phyloP scores from a whole-genome alignment of 92 coral and sea anemone genomes.

The Porites lobata region DNA sequence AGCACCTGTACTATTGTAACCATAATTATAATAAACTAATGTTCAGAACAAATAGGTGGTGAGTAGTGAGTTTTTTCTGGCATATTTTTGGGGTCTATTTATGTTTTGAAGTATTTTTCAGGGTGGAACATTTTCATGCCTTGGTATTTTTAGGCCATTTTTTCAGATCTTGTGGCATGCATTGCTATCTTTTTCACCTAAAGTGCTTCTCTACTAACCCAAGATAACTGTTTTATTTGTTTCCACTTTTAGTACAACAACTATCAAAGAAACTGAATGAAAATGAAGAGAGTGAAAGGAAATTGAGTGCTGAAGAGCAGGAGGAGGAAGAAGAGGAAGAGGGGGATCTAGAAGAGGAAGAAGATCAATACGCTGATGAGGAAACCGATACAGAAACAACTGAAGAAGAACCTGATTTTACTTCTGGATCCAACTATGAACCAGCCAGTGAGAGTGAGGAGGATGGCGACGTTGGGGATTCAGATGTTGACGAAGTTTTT shows the following conservation, averaged over 20 bases:
- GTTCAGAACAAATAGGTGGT: too few species aligned
- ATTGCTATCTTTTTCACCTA: slow-evolving; percentile 6
- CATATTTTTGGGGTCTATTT: too few species aligned
- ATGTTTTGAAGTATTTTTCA: too few species aligned
- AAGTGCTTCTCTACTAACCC: background rate
- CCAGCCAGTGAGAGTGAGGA: slow-evolving; percentile 16
- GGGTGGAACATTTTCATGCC: background rate
- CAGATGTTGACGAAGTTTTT: slow-evolving; percentile 3
- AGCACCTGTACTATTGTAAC: too few species aligned
- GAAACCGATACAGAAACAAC: slow-evolving; percentile 9
- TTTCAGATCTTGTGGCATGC: slow-evolving; percentile 1
- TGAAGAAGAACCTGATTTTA: slow-evolving; percentile 20
- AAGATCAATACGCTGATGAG: slow-evolving; percentile 4
- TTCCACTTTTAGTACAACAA: slow-evolving; percentile 17
- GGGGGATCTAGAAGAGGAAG: slow-evolving; percentile 21
- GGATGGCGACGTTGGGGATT: background rate
- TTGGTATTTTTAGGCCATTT: background rate
- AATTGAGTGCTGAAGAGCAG: slow-evolving; percentile 14
- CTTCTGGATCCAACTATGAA: slow-evolving; percentile 7
- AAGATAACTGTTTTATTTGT: background rate
- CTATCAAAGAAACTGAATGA: slow-evolving; percentile 6
- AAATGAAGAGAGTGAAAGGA: background rate
- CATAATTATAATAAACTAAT: too few species aligned
- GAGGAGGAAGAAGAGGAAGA: slow-evolving; percentile 11
- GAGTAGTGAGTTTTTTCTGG: too few species aligned